These are phyloP conservation scores for Mus spicilegus DNA, from an alignment of 2,113 vertebrate genomes.

Conservation along the genomic window DNA sequence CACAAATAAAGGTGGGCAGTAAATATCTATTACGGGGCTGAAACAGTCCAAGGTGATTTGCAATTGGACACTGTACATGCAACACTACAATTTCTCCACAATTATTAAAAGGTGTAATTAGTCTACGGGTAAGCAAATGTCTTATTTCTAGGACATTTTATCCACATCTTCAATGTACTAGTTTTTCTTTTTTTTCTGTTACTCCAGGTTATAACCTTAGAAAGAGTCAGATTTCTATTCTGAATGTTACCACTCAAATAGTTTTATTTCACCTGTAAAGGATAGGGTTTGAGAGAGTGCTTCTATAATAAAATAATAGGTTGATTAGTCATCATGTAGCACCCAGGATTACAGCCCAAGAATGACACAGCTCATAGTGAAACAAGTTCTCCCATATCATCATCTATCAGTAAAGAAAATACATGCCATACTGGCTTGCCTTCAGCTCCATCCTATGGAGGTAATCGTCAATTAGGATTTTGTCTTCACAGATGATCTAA, in stretches of 20 bases:
- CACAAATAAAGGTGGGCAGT: background rate
- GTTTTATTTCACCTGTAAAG: background rate
- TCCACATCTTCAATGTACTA: background rate
- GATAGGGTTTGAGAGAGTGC: background rate
- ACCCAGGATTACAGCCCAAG: background rate
- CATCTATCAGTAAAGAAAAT: background rate
- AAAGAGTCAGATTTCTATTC: too few species aligned
- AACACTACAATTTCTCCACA: background rate
- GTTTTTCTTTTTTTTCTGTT: background rate
- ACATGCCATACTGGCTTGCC: too few species aligned
- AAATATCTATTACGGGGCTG: background rate
- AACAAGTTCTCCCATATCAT: background rate
- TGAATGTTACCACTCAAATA: background rate
- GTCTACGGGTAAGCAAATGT: background rate
- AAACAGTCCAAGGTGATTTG: background rate
- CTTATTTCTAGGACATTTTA: background rate
- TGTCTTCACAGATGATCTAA: background rate
- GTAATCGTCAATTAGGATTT: background rate
- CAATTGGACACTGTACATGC: too few species aligned
- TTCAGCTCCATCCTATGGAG: background rate
- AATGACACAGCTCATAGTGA: background rate
- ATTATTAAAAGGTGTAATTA: background rate
- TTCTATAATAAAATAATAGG: slow-evolving; percentile 27
- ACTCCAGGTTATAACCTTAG: too few species aligned
- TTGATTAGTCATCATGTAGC: background rate